Conservation (phyloP, 92 coral and sea anemone species). For the Siderastrea radians region DNA sequence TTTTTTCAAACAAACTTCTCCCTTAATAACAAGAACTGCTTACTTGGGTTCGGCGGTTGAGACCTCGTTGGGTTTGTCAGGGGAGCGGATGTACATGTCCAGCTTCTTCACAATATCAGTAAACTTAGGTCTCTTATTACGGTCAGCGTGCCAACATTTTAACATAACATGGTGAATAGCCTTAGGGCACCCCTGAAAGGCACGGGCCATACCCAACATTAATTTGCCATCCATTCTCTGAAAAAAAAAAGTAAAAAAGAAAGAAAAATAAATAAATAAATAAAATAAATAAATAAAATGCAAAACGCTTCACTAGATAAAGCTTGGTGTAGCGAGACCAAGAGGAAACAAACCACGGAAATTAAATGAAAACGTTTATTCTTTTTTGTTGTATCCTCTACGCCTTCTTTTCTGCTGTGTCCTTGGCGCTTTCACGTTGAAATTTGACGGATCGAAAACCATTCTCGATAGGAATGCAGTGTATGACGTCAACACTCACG, state of each 20-base stretch:
- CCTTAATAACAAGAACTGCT: neutral
- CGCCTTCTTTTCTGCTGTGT: no score
- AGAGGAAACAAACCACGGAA: no score
- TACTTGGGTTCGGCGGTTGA: conserved; percentile 42
- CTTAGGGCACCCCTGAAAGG: conserved; percentile 80
- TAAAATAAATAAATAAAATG: neutral
- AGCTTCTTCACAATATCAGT: conserved; percentile 69
- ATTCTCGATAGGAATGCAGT: no score
- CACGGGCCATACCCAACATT: conserved; percentile 85
- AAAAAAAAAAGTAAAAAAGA: neutral
- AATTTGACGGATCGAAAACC: no score
- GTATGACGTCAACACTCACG: no score
- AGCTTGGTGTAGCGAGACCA: no score
- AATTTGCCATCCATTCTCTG: conserved; percentile 81
- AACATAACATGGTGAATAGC: conserved; percentile 88
- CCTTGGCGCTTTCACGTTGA: no score
- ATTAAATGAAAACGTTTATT: no score
- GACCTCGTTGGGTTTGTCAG: conserved; percentile 78
- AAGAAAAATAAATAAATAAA: neutral
- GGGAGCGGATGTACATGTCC: conserved; percentile 86
- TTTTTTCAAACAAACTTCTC: neutral
- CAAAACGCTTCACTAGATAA: no score
- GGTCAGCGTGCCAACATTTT: conserved; percentile 81
- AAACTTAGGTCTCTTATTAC: conserved; percentile 80
- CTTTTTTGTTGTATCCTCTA: no score